Conservation (phyloP, 2,113 vertebrate genomes). For the Oreotrochilus melanogaster region DNA sequence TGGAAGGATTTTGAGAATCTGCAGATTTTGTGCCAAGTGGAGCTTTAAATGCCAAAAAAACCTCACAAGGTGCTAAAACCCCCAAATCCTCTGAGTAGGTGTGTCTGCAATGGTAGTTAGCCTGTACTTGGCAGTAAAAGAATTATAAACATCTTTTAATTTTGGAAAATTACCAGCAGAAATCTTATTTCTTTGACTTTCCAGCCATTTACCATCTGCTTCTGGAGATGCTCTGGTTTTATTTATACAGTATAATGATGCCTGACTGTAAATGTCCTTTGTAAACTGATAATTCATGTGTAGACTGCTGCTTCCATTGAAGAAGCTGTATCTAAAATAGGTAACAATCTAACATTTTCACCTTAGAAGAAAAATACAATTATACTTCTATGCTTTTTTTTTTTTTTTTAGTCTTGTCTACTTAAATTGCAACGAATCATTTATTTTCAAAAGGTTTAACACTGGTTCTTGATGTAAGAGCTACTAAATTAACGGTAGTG, state of each 20-base stretch:
- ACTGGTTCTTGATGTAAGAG: background rate
- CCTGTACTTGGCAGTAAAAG: background rate
- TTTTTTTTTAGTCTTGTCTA: background rate
- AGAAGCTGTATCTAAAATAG: background rate
- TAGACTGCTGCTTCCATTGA: background rate
- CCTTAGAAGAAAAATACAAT: background rate
- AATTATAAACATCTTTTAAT: background rate
- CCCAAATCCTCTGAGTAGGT: rapidly evolving
- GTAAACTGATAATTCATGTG: slow-evolving; percentile 12
- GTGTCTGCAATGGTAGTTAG: background rate
- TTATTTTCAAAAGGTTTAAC: background rate
- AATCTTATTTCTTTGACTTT: slow-evolving; percentile 30
- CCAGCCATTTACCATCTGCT: slow-evolving; percentile 33
- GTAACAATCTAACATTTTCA: background rate
- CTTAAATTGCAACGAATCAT: background rate
- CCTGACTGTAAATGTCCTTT: background rate
- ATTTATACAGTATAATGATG: background rate
- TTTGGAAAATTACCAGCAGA: background rate
- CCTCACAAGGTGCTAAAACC: background rate
- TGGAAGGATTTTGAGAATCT: background rate
- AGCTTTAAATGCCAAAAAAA: background rate
- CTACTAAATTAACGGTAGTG: background rate
- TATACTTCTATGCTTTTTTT: background rate
- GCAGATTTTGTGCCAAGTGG: background rate
- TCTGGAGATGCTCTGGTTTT: background rate